A percentile compares a stretch with the other conserved stretches of the same genome.
These are phyloP conservation scores for Tipula helvola DNA, from an alignment of 2,888 invertebrate species.

Conservation along the genomic window DNA sequence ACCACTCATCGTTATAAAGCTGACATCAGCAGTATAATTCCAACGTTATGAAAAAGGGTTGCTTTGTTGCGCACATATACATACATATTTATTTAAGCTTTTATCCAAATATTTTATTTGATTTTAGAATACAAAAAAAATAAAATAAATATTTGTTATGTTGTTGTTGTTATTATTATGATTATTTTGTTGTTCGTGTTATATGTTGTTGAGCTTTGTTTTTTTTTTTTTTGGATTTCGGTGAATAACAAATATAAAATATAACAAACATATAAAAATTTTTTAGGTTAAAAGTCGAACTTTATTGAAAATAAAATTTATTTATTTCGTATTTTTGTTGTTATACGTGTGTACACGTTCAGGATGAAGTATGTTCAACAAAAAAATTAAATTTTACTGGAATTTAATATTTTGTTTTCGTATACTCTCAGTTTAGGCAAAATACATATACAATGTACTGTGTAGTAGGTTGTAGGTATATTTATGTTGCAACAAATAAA, in stretches of 20 bases:
- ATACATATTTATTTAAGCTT: neutral
- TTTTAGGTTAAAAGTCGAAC: neutral
- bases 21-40: no score
- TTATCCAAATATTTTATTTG: constrained; percentile 7
- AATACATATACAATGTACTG: neutral
- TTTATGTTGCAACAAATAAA: neutral
- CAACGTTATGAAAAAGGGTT: no score
- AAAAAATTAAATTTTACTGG: neutral
- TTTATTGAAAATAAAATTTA: neutral
- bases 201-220: neutral
- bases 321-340: neutral
- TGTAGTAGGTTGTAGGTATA: neutral
- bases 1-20: no score
- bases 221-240: neutral
- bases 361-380: neutral
- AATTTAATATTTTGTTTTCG: neutral
- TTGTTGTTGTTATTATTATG: neutral
- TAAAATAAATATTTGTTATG: neutral
- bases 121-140: constrained; percentile 9
- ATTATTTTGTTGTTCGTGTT: neutral
- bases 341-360: neutral
- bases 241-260: neutral
- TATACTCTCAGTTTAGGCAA: neutral
- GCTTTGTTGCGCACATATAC: no score
- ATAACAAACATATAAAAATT: neutral